phyloP scores from a whole-genome alignment of 2,888 invertebrate species.

The Unio pictorum region DNA sequence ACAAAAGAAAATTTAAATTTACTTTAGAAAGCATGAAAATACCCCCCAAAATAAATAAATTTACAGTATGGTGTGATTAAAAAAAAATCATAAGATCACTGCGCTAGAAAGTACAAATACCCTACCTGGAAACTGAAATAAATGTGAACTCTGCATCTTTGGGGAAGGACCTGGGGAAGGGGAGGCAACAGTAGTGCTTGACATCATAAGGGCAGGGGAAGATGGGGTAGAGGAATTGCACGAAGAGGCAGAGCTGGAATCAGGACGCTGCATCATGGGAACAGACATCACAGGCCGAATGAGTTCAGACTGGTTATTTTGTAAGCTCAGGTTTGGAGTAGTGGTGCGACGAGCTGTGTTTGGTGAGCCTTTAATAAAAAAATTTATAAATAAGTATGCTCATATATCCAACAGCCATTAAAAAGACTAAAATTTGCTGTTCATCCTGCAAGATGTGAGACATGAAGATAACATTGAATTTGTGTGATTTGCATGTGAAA shows the following conservation, averaged over 20 bases:
- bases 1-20: too few relatives aligned
- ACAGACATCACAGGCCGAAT: slow-evolving; percentile 35
- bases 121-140: slow-evolving; percentile 86
- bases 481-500: too few relatives aligned
- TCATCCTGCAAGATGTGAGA: too few relatives aligned
- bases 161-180: slow-evolving; percentile 69
- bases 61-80: too few relatives aligned
- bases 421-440: too few relatives aligned
- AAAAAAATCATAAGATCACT: too few relatives aligned
- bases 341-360: slow-evolving; percentile 42
- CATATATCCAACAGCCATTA: too few relatives aligned
- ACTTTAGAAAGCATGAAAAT: too few relatives aligned
- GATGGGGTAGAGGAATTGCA: slow-evolving; percentile 97
- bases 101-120: too few relatives aligned
- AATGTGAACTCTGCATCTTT: slow-evolving; percentile 28
- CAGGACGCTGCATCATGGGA: slow-evolving; percentile 43
- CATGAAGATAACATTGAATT: too few relatives aligned
- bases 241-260: slow-evolving; percentile 89
- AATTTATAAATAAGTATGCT: too few relatives aligned
- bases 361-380: slow-evolving; percentile 48
- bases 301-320: slow-evolving; percentile 25
- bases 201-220: slow-evolving; percentile 81
- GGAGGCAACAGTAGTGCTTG: slow-evolving; percentile 73
- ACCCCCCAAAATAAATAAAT: too few relatives aligned
- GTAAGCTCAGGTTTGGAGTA: slow-evolving; percentile 37